These are phyloP conservation scores for Frieseomelitta varia DNA, from an alignment of 1,140 invertebrate species.

Conservation along the genomic window DNA sequence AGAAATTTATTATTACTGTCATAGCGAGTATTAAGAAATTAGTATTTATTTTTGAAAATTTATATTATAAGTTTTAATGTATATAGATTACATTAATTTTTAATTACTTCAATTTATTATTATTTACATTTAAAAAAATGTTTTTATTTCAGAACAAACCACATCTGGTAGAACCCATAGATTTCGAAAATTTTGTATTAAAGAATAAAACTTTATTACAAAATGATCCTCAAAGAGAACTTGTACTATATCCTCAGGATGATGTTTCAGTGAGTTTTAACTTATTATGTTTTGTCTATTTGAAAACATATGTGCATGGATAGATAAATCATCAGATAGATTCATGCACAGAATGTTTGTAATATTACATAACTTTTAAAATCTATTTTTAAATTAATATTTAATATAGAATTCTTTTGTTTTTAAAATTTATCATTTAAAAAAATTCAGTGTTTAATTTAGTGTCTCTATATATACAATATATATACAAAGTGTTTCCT, in stretches of 20 bases:
- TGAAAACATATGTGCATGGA: constrained; percentile 24
- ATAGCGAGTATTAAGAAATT: constrained; percentile 12
- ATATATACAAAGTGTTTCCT: too few species aligned
- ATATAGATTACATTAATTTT: background rate
- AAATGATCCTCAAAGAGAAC: constrained; percentile 95
- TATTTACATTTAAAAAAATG: constrained; percentile 12
- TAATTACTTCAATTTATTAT: background rate
- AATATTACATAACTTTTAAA: background rate
- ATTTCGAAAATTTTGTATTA: constrained; percentile 94
- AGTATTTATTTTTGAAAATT: background rate
- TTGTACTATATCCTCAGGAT: constrained; percentile 94
- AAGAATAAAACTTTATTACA: constrained; percentile 95
- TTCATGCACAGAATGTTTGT: constrained; percentile 16
- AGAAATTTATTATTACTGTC: background rate
- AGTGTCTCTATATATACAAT: background rate
- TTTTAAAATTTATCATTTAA: background rate
- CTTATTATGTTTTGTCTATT: constrained; percentile 46
- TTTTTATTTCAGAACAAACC: constrained; percentile 87
- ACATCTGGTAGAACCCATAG: constrained; percentile 90
- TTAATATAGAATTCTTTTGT: background rate
- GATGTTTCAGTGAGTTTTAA: constrained; percentile 91
- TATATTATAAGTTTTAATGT: background rate
- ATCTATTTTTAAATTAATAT: background rate
- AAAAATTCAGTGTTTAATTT: background rate
- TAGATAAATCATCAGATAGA: constrained; percentile 53